Evolutionary conservation across 2,797 vertebrate species (phyloP), one percentile per base, ranked within the genome.

Genomic region (Neosalanx taihuensis): DNA sequence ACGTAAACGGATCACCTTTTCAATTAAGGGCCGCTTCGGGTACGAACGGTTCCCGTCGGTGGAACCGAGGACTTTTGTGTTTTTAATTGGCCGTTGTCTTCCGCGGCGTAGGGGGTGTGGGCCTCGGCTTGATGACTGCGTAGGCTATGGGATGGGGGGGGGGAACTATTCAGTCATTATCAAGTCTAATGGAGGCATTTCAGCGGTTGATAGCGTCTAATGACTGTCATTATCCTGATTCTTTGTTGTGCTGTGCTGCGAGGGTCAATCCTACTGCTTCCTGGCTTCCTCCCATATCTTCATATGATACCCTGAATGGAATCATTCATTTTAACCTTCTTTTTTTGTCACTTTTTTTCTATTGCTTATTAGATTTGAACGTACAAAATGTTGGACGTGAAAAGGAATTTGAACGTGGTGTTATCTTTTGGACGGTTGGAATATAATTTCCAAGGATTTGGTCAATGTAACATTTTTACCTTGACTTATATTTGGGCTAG

Each of bases 161-260:
- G 71, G 74, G 71, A 78, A 70, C 23, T 68, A 64, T 79, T 70
- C 79, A 75, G 17, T 76, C 70, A 4, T 81, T 84, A 84, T 85
- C 84, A 81, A 72, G 69, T 76, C 75, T 83, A 85, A 88, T 87
- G 75, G 80, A 76, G 61, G 73, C 73, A 87, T 84, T 80, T 77
- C 74, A 80, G 81, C 80, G 4, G 78, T 86, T 74, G 78, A 86
- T 79, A 72, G 79, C 79, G 74, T 77, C 83, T 87, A 79, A 91
- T 87, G 79, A 84, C 80, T 83, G 83, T 84, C 84, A 85, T 90
- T 84, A 88, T 67, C 66, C 63, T 75, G 64, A 81, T 80, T 82
- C 78, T 70, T 67, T 73, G 70, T n/a, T 62, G 83, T 77, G 66
- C 74, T 79, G 66, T 58, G 78, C 69, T 81, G 79, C 76, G 73